Percentiles rank a stretch among this genome's conserved stretches.
These are phyloP conservation scores for Haliaeetus leucogaster DNA, from an alignment of 2,113 vertebrate genomes.

Conservation along the genomic window DNA sequence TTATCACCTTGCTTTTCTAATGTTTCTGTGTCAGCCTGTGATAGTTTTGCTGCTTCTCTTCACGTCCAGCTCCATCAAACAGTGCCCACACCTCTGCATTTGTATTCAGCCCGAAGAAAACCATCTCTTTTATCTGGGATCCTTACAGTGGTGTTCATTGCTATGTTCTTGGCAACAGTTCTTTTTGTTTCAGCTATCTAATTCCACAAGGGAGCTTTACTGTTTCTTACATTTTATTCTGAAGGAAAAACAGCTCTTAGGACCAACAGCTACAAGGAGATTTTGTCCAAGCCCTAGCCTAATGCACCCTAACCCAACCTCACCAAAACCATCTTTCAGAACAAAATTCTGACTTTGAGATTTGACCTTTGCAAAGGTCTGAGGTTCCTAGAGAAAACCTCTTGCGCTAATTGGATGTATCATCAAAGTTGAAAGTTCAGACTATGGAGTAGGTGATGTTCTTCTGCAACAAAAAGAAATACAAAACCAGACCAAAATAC, in stretches of 20 bases:
- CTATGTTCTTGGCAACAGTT: not conserved
- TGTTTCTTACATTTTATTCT: not conserved
- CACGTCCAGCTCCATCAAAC: not conserved
- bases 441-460: not conserved
- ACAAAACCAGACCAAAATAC: not conserved
- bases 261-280: not conserved
- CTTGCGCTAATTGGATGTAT: not conserved
- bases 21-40: not conserved
- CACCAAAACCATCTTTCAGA: not conserved
- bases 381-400: not conserved
- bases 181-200: not conserved
- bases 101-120: not conserved
- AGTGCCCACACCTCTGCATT: not conserved
- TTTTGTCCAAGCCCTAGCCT: not conserved
- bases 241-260: not conserved
- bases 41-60: not conserved
- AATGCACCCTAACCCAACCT: not conserved
- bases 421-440: not conserved
- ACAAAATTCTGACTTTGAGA: not conserved
- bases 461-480: not conserved
- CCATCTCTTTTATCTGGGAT: not conserved
- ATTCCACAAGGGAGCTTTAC: not conserved
- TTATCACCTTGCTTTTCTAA: not conserved
- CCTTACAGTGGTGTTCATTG: not conserved
- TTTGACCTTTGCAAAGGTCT: not conserved